Conservation (phyloP, 2,113 vertebrate species). For the Columba livia region DNA sequence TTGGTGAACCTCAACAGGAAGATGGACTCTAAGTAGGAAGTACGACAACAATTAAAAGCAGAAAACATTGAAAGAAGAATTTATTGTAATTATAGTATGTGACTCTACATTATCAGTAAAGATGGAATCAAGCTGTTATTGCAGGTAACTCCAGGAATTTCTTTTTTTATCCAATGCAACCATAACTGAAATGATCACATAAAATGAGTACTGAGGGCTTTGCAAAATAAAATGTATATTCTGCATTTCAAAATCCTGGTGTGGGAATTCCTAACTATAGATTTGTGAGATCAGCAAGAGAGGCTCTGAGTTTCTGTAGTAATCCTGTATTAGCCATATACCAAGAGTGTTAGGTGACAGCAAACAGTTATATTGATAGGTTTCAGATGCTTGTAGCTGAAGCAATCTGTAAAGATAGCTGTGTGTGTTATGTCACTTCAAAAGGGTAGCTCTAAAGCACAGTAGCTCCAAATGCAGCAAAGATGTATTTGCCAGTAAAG, state of each 20-base stretch:
- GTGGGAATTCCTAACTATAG: not conserved
- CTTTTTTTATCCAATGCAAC: not conserved
- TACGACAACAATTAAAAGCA: not conserved
- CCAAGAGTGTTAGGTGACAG: not conserved
- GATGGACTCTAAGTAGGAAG: not conserved
- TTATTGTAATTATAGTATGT: not conserved
- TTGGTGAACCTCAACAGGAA: not conserved
- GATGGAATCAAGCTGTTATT: not conserved
- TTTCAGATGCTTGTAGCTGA: not conserved
- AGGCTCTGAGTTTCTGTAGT: not conserved
- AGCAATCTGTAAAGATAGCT: not conserved
- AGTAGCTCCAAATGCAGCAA: not conserved
- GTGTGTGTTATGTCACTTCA: not conserved
- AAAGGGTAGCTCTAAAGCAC: not conserved
- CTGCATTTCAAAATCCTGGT: not conserved
- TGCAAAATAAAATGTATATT: not conserved
- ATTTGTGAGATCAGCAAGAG: not conserved
- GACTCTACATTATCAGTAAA: not conserved
- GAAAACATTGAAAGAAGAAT: not conserved
- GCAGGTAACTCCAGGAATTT: not conserved
- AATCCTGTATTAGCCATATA: not conserved
- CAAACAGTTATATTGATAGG: not conserved
- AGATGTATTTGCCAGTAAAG: not conserved
- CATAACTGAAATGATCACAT: not conserved
- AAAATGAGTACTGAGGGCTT: not conserved